Evolutionary conservation across 2,888 invertebrate genomes (phyloP).

Genomic region (Mythimna vitellina): DNA sequence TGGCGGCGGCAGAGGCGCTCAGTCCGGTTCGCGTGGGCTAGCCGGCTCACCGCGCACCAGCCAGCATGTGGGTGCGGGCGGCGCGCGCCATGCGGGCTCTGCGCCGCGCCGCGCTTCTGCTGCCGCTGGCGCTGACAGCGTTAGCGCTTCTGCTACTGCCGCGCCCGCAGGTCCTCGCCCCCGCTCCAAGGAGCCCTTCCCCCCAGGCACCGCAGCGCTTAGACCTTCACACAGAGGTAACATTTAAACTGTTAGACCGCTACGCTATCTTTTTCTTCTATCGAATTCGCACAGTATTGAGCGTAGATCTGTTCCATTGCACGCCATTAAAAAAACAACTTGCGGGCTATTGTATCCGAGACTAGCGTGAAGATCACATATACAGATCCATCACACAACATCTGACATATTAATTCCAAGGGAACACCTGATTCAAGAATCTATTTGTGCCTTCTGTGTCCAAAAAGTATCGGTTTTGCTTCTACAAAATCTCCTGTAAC

Average conservation of each 20-base stretch:
- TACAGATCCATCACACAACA: background rate
- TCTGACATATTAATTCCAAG: background rate
- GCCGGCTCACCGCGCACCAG: slow-evolving; percentile 18
- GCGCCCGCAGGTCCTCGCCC: slow-evolving; percentile 79
- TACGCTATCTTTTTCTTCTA: background rate
- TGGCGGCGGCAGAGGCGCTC: slow-evolving; percentile 48
- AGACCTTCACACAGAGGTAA: slow-evolving; percentile 72
- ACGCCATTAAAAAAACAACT: too few species aligned
- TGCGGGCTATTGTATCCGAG: too few species aligned
- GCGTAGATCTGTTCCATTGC: too few species aligned
- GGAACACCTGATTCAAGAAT: background rate
- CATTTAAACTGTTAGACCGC: background rate
- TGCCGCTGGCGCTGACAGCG: slow-evolving; percentile 88
- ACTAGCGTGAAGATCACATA: background rate
- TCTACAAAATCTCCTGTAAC: background rate
- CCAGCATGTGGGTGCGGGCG: slow-evolving; percentile 84
- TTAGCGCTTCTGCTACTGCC: slow-evolving; percentile 88
- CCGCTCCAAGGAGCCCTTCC: slow-evolving; percentile 67
- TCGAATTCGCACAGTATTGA: background rate
- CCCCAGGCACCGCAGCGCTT: slow-evolving; percentile 67
- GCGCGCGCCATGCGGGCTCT: slow-evolving; percentile 83
- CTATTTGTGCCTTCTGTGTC: too few species aligned
- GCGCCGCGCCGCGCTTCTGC: slow-evolving; percentile 86
- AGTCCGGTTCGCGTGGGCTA: slow-evolving; percentile 60
- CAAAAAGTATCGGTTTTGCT: background rate